Conservation (phyloP, 2,888 invertebrate species). For the Malthinus flaveolus region DNA sequence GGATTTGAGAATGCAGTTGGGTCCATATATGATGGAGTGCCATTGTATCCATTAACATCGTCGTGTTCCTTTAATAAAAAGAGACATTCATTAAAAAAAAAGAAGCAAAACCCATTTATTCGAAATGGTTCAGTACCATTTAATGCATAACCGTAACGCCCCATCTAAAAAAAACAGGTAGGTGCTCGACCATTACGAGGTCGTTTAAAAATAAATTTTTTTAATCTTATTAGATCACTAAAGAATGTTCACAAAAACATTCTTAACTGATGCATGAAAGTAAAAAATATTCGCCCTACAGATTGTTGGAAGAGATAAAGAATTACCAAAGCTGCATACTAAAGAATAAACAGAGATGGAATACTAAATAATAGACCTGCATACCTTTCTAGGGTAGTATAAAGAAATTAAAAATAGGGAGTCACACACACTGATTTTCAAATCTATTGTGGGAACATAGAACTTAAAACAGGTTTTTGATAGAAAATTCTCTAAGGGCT, state of each 20-base stretch:
- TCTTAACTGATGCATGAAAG: background rate
- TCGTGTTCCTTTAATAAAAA: constrained; percentile 64
- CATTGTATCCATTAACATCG: constrained; percentile 68
- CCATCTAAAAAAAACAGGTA: constrained; percentile 9
- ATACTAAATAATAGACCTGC: constrained; percentile 35
- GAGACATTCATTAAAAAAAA: background rate
- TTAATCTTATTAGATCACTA: background rate
- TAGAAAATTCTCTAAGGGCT: constrained; percentile 24
- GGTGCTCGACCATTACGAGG: constrained; percentile 18
- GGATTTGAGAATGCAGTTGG: constrained; percentile 72
- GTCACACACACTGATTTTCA: constrained; percentile 53
- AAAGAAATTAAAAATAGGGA: constrained; percentile 48
- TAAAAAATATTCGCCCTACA: constrained; percentile 8
- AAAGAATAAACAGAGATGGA: constrained; percentile 21
- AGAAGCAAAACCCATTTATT: background rate
- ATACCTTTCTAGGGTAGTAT: constrained; percentile 53
- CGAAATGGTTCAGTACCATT: constrained; percentile 8
- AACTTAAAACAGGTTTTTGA: constrained; percentile 40
- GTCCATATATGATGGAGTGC: constrained; percentile 81
- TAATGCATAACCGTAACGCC: constrained; percentile 14
- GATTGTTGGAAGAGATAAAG: background rate
- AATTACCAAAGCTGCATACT: background rate
- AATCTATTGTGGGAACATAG: constrained; percentile 44
- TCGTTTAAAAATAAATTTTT: background rate
- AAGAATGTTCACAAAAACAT: too few relatives aligned